These are phyloP conservation scores for Eristalis pertinax DNA, from an alignment of 2,888 invertebrate genomes.

Conservation along the genomic window DNA sequence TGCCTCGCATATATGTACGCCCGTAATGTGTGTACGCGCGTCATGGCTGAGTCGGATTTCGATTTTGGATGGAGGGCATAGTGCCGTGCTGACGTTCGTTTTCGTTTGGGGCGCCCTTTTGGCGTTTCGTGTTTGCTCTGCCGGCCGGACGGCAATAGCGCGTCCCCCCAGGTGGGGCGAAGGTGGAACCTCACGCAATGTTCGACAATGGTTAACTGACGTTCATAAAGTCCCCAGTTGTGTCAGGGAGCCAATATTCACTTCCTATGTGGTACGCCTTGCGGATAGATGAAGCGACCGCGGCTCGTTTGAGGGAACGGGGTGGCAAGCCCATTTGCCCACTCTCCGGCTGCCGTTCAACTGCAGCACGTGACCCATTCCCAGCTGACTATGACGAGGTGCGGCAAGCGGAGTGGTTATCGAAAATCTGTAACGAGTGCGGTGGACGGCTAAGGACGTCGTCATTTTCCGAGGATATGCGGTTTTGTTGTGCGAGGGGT, in stretches of 20 bases:
- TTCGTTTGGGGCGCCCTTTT: conserved; percentile 74
- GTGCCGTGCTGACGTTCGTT: conserved; percentile 67
- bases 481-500: conserved; percentile 38
- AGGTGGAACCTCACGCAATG: conserved; percentile 61
- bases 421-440: conserved; percentile 48
- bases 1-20: background rate
- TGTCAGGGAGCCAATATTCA: conserved; percentile 28
- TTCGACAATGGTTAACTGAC: conserved; percentile 26
- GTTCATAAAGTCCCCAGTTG: background rate
- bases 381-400: conserved; percentile 1
- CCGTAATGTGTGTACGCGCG: conserved; percentile 66
- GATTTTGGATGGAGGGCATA: conserved; percentile 66
- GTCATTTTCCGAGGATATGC: conserved; percentile 46
- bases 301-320: conserved; percentile 58
- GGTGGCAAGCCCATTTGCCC: conserved; percentile 23
- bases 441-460: conserved; percentile 51
- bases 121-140: conserved; percentile 70
- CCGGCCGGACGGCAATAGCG: conserved; percentile 26
- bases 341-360: background rate
- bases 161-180: conserved; percentile 37
- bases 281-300: conserved; percentile 32
- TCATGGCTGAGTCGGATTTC: conserved; percentile 68
- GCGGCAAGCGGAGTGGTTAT: conserved; percentile 15
- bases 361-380: conserved; percentile 63
- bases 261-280: conserved; percentile 26